Base-by-base conservation (phyloP, 2,113 vertebrate genomes). In the Calypte anna region DNA sequence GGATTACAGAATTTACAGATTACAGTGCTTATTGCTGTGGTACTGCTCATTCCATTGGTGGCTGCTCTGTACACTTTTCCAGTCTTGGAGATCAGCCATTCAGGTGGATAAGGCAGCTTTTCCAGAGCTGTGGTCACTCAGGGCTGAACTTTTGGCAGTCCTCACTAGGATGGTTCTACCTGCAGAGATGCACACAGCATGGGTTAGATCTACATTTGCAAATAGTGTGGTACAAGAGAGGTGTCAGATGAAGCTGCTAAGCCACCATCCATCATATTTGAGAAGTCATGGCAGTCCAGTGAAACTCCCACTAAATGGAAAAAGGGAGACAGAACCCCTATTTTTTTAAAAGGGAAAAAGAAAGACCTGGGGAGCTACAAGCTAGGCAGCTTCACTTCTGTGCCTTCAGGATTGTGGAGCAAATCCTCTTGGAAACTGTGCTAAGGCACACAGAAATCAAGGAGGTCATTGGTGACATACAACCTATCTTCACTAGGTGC, bases 221-320 rank as follows among this genome's bases (percentile, higher is more conserved):
- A 51, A 23, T 16, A 44, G 12, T 14, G 6, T 33, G 16, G 6
- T 33, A 23, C 8, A 28, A 16, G 0, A 0, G 9, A 40, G 7
- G 19, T 57, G 40, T 12, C 46, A 48, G 46, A 48, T 48, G 19
- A 48, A 48, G 21, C 21, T 48, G 46, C 46, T 21, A 48, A 48
- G 19, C 46, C 46, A 21, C 19, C 19, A 48, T 48, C 46, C 46
- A 48, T 48, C 46, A 21, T 48, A 48, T 48, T 48, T 48, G 46
- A 21, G 20, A 48, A 48, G 20, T 48, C 19, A 20, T 48, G 46
- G 46, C 18, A 48, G 46, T 48, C 46, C 46, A 48, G 46, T 21
- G 46, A 48, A 48, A 10, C 5, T 20, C 19, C 21, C 19, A 21
- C 46, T 21, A 48, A 48, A 19, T 48, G 46, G 46, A 48, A 48